These are phyloP conservation scores for Bemisia tabaci DNA, from an alignment of 1,140 invertebrate species.

Conservation along the genomic window DNA sequence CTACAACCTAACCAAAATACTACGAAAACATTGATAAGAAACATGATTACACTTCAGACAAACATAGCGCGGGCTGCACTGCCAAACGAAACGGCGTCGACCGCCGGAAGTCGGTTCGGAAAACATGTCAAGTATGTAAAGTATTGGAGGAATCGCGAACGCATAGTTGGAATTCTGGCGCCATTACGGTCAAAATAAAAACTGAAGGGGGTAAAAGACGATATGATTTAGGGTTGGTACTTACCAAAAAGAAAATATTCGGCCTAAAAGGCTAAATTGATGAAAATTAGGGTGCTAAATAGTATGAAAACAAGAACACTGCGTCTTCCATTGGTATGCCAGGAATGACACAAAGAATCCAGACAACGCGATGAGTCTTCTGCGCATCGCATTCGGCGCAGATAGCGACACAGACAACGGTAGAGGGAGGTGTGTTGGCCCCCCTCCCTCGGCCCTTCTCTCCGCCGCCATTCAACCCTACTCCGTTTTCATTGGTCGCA, in stretches of 20 bases:
- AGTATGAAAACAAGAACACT: conserved; percentile 59
- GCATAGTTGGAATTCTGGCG: conserved; percentile 53
- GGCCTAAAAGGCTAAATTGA: conserved; percentile 38
- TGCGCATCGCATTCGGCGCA: conserved; percentile 62
- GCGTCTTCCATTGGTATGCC: conserved; percentile 77
- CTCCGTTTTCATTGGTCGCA: too few relatives aligned
- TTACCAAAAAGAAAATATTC: conserved; percentile 48
- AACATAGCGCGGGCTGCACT: background rate
- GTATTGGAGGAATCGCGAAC: conserved; percentile 57
- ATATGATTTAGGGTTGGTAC: conserved; percentile 31
- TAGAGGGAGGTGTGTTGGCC: conserved; percentile 34
- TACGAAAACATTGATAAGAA: background rate
- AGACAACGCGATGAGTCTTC: conserved; percentile 71
- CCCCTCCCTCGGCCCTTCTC: too few relatives aligned
- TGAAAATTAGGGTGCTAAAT: conserved; percentile 46
- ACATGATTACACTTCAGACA: background rate
- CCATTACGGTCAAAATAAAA: conserved; percentile 26
- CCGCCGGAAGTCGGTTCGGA: background rate
- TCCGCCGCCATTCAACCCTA: too few relatives aligned
- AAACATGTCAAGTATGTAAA: conserved; percentile 43
- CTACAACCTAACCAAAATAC: background rate
- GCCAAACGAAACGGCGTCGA: conserved; percentile 2
- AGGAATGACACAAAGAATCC: conserved; percentile 90
- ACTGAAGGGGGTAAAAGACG: conserved; percentile 16
- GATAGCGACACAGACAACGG: conserved; percentile 49